Base-by-base conservation (phyloP, 2,888 invertebrate species). In the Gymnocheta viridis region DNA sequence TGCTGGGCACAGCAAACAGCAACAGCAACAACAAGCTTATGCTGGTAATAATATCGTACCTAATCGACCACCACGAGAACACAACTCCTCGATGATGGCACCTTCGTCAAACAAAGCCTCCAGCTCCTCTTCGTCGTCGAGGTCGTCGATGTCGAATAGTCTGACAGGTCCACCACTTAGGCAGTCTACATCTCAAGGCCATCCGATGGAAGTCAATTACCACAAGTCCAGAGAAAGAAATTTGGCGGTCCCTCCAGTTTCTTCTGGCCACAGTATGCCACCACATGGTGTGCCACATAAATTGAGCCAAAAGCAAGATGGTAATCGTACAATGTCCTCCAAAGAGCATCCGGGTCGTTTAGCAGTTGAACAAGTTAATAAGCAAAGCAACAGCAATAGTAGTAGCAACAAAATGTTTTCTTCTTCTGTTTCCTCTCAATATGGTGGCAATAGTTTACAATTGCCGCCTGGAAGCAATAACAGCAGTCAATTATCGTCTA, bases 211-310 rank as follows among this genome's bases (percentile, higher is more conserved):
- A 64, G 88, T 89, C 58, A 91, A 89, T 83, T 91, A 91, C 76
- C 91, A 91, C 72, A 91, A 91, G 58, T 86, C 91, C 29, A 89
- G 91, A 54, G 87, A 87, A 29, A 83, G 80, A 38, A 85, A 70
- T 60, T 60, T 87, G 49, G 69, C 86, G 14, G 79, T 77, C 27
- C 67, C 85, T 66, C 87, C 87, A 12, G 79, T 87, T 5, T 62
- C 83, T 74, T 86, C 87, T 17, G 79, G 88, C 4, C 88, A 89
- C 17, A 86, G 85, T 38, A 76, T 86, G 17, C 64, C 81, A 1
- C 56, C 84, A 4, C 83, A 85, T 67, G 54, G 58, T 17, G 72
- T 80, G 14, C n/a, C 82, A 4, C 89, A 89, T 82, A 90, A 90
- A 86, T 86, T 89, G 81, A 69, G 87, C 14, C 86, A 88, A 66